Evolutionary conservation across 2,888 invertebrate genomes (phyloP), one percentile per base, ranked within the genome.

Genomic region (Chironomus tentans): DNA sequence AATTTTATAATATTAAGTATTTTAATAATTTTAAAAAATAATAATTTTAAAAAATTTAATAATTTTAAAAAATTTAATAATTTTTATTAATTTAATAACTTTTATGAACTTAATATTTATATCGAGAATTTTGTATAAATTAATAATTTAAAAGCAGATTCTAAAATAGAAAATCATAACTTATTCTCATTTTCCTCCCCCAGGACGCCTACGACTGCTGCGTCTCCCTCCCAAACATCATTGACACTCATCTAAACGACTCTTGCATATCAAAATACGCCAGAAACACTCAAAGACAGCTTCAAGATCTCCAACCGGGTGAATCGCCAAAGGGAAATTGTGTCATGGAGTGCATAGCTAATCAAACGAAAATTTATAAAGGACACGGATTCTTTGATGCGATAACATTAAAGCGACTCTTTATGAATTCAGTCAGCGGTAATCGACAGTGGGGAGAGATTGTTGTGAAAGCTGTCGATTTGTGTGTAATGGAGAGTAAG

Each of bases 401-500:
- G 24, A 56, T 62, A 13, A 13, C 18, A 2, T n/a, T 70, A 7
- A 65, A 22, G 47, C 10, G 47, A 48, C 38, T 76, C 2, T 70
- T 65, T 48, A 21, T 70, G 18, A 76, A 70, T 38, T 61, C 76
- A n/a, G 62, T 62, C 13, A 76, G 70, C 48, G 76, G 76, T 46
- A 28, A 70, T 65, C 61, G 62, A 6, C 28, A 18, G 15, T 70
- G 70, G 76, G 56, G 65, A 0, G 47, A 47, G 2, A 62, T 76
- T 21, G 15, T 48, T 18, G 7, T 38, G 0, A 46, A 24, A 15
- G 70, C 70, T 12, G 47, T 76, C 15, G 70, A 62, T 47, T 7
- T 62, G 3, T 76, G 76, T 61, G 15, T 70, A 7, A 70, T 46
- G 13, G 76, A 76, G 24, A 74, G 74, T 74, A 47, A 73, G 62